A percentile compares a stretch with the other conserved stretches of the same genome.
These are phyloP conservation scores for Phortica magna DNA, from an alignment of 2,888 invertebrate genomes.

Conservation along the genomic window DNA sequence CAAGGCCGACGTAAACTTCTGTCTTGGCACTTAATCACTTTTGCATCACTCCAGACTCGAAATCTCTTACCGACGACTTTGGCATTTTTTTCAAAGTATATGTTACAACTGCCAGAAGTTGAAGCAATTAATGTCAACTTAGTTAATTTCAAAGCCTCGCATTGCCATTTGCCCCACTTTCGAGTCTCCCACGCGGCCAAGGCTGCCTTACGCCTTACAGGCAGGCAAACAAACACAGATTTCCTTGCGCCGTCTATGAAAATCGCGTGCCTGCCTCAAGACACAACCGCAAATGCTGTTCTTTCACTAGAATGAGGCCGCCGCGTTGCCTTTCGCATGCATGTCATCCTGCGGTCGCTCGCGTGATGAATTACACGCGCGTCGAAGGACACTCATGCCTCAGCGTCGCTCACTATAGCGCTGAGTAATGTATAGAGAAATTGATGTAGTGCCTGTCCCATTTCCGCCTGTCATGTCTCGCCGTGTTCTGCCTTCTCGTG, in stretches of 20 bases:
- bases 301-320: background rate
- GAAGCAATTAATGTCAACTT: slow-evolving; percentile 69
- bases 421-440: slow-evolving; percentile 40
- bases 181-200: background rate
- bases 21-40: too few species aligned
- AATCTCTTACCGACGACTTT: background rate
- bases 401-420: background rate
- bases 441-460: slow-evolving; percentile 64
- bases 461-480: background rate
- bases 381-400: slow-evolving; percentile 61
- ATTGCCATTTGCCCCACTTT: background rate
- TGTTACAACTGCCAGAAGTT: slow-evolving; percentile 50
- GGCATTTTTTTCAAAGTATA: slow-evolving; percentile 16
- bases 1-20: too few species aligned
- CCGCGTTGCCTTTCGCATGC: slow-evolving; percentile 20
- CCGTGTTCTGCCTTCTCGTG: background rate
- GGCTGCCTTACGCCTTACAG: background rate
- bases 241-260: slow-evolving; percentile 10
- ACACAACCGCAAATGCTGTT: slow-evolving; percentile 11
- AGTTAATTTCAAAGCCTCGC: slow-evolving; percentile 67
- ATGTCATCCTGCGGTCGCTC: slow-evolving; percentile 66
- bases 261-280: slow-evolving; percentile 28
- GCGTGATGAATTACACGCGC: slow-evolving; percentile 72
- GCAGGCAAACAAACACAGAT: background rate
- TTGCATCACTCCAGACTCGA: too few species aligned